These are phyloP conservation scores for Ciconia maguari DNA, from an alignment of 2,113 vertebrate genomes.

Conservation along the genomic window DNA sequence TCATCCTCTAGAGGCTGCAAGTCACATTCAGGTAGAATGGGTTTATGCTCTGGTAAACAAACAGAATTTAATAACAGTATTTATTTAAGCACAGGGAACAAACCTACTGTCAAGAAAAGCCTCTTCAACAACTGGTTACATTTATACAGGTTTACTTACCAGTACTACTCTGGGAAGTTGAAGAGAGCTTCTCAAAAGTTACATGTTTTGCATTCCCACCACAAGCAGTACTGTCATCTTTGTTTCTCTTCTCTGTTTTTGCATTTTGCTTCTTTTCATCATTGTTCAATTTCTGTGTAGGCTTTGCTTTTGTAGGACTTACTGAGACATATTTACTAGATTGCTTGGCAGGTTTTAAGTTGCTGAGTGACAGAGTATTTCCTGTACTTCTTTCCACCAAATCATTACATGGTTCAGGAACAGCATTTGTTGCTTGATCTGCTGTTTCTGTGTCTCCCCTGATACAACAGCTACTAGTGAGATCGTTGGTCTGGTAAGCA, in stretches of 20 bases:
- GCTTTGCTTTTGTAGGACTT: background rate
- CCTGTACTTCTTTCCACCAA: background rate
- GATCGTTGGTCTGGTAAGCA: background rate
- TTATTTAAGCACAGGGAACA: background rate
- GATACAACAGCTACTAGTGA: background rate
- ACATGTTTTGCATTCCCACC: constrained; percentile 58
- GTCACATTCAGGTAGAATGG: constrained; percentile 20
- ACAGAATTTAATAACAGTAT: background rate
- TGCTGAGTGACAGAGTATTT: background rate
- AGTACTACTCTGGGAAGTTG: background rate
- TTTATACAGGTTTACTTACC: constrained; percentile 69
- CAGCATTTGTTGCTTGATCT: background rate
- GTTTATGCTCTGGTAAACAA: constrained; percentile 54
- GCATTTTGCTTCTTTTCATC: background rate
- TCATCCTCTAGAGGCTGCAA: constrained; percentile 70
- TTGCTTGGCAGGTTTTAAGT: background rate
- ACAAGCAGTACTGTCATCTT: background rate
- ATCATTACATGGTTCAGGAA: background rate
- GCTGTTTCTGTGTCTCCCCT: background rate
- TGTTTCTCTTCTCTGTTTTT: background rate
- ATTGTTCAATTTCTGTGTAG: background rate
- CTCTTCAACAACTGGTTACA: background rate
- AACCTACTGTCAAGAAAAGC: background rate
- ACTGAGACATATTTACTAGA: background rate
- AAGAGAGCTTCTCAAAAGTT: constrained; percentile 57